A percentile compares a stretch with the other conserved stretches of the same genome.
Evolutionary conservation across 1,140 invertebrate species (phyloP).

Genomic region (Drosophila kikkawai): DNA sequence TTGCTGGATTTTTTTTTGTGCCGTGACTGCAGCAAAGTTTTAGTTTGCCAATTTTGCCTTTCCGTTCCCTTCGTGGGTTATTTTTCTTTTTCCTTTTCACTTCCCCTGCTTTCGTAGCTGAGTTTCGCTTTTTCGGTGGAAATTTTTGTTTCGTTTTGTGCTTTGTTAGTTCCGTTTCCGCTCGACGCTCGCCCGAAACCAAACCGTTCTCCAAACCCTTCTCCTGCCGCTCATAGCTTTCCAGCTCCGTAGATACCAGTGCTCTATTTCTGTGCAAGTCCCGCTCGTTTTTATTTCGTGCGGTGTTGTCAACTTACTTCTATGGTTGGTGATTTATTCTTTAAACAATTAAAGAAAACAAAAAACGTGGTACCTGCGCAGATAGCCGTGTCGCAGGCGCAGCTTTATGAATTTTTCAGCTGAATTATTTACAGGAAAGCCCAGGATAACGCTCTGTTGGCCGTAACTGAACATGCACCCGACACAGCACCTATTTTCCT

Average conservation of each 20-base stretch:
- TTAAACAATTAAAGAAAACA: slow-evolving; percentile 76
- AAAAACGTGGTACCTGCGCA: slow-evolving; percentile 4
- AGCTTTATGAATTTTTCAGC: slow-evolving; percentile 76
- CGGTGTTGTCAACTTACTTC: slow-evolving; percentile 76
- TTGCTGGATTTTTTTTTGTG: slow-evolving; percentile 46
- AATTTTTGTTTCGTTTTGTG: slow-evolving; percentile 71
- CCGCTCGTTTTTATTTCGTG: slow-evolving; percentile 71
- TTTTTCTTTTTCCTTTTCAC: slow-evolving; percentile 47
- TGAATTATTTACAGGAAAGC: slow-evolving; percentile 75
- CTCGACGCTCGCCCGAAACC: slow-evolving; percentile 26
- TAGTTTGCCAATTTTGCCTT: slow-evolving; percentile 82
- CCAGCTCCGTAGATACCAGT: slow-evolving; percentile 18
- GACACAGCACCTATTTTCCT: slow-evolving; percentile 23
- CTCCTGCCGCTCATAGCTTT: background rate
- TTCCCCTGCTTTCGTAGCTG: slow-evolving; percentile 32
- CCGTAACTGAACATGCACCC: slow-evolving; percentile 19
- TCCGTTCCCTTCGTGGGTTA: slow-evolving; percentile 63
- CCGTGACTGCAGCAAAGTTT: slow-evolving; percentile 75
- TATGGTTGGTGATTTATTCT: slow-evolving; percentile 73
- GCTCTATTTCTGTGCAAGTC: slow-evolving; percentile 57
- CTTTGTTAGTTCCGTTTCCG: slow-evolving; percentile 81
- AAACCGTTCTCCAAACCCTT: background rate
- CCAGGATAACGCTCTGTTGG: slow-evolving; percentile 56
- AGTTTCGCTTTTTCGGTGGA: slow-evolving; percentile 46
- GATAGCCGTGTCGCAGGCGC: slow-evolving; percentile 22